A percentile compares a stretch with the other conserved stretches of the same genome.
Conservation (phyloP, 2,888 invertebrate species). For the Dolichopus griseipennis region DNA sequence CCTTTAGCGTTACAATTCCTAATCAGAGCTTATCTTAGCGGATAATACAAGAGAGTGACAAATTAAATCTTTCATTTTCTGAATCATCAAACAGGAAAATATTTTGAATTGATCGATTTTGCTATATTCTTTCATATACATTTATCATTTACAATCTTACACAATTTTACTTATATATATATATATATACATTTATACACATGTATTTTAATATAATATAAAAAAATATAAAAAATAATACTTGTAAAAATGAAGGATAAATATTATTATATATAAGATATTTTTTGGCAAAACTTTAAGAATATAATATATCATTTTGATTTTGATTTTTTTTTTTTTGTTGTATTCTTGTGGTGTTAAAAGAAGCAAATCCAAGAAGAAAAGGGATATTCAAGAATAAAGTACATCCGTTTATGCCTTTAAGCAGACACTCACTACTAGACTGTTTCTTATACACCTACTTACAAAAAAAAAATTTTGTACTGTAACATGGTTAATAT, state of each 20-base stretch:
- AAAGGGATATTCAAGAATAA: background rate
- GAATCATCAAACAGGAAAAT: slow-evolving; percentile 3
- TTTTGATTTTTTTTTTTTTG: background rate
- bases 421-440: background rate
- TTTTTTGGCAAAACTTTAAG: background rate
- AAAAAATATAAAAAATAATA: background rate
- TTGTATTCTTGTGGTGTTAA: background rate
- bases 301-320: background rate
- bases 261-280: background rate
- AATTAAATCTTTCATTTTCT: slow-evolving; percentile 6
- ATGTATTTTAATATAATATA: too few relatives aligned
- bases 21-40: background rate
- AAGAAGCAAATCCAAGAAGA: background rate
- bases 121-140: background rate
- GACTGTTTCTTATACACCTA: background rate
- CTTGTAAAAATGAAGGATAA: background rate
- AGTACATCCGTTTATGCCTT: background rate
- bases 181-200: too few relatives aligned
- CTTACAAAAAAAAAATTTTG: background rate
- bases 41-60: background rate
- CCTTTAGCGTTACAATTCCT: background rate
- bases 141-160: too few relatives aligned
- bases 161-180: too few relatives aligned
- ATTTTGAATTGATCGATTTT: background rate
- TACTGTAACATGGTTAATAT: too few relatives aligned